A percentile compares a stretch with the other conserved stretches of the same genome.
Evolutionary conservation across 2,113 vertebrate species (phyloP).

Genomic region (Zosterops japonicus): DNA sequence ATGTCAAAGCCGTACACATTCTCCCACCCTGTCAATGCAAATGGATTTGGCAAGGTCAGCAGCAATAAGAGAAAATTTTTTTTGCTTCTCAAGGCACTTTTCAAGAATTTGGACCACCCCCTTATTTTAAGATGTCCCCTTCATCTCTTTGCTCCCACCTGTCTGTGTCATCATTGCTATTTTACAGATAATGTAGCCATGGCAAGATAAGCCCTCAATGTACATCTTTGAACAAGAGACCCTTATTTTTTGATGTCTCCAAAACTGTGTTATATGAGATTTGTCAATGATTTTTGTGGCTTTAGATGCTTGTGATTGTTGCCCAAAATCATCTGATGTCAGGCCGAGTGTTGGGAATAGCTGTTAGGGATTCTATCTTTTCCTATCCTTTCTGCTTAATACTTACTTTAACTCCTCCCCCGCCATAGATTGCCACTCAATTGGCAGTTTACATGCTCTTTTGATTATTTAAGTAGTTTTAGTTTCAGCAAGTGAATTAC

Average conservation of each 20-base stretch:
- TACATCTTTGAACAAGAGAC: neutral
- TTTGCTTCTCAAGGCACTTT: neutral
- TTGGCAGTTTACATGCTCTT: neutral
- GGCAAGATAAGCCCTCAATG: neutral
- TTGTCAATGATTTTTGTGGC: neutral
- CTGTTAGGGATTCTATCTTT: neutral
- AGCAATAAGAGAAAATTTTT: neutral
- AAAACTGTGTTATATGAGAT: neutral
- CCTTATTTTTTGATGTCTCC: neutral
- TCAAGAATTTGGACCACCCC: neutral
- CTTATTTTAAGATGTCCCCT: neutral
- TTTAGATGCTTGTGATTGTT: neutral
- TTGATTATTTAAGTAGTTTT: neutral
- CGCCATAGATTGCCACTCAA: neutral
- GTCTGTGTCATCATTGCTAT: neutral
- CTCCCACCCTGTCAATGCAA: slow-evolving; percentile 91
- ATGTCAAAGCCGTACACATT: slow-evolving; percentile 99
- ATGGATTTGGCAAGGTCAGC: slow-evolving; percentile 20
- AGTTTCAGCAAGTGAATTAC: neutral
- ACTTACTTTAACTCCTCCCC: neutral
- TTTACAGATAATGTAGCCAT: neutral
- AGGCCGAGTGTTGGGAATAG: neutral
- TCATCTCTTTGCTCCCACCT: neutral
- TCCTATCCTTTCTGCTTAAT: neutral
- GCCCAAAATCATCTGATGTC: neutral